phyloP scores from a whole-genome alignment of 2,888 invertebrate genomes.

The Sinodicranocentrus sp. region DNA sequence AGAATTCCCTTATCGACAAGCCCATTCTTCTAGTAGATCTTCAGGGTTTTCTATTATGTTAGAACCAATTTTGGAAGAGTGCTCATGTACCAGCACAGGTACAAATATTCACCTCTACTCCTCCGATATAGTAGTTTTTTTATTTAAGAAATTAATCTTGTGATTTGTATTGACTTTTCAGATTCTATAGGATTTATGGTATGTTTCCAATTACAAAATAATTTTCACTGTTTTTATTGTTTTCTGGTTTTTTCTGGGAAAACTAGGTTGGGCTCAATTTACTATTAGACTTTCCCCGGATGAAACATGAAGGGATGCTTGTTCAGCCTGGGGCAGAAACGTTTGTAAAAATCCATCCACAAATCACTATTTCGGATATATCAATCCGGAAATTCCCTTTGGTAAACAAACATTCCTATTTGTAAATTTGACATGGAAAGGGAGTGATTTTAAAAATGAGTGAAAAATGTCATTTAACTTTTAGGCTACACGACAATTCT shows the following conservation, averaged over 20 bases:
- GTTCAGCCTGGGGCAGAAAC: slow-evolving; percentile 43
- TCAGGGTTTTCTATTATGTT: slow-evolving; percentile 73
- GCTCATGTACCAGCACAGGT: slow-evolving; percentile 74
- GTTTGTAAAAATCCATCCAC: slow-evolving; percentile 55
- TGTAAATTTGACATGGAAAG: too few relatives aligned
- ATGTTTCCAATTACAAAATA: too few relatives aligned
- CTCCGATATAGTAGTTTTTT: too few relatives aligned
- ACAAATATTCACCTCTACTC: too few relatives aligned
- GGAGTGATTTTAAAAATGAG: too few relatives aligned
- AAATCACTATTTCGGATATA: slow-evolving; percentile 62
- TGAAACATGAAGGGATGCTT: slow-evolving; percentile 66
- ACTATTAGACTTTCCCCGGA: slow-evolving; percentile 39
- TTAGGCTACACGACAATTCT: slow-evolving; percentile 66
- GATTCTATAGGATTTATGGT: slow-evolving; percentile 44
- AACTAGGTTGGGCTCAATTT: slow-evolving; percentile 11
- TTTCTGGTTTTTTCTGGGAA: too few relatives aligned
- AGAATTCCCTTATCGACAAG: slow-evolving; percentile 68
- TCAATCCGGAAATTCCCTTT: slow-evolving; percentile 14
- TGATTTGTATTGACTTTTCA: too few relatives aligned
- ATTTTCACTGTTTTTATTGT: too few relatives aligned
- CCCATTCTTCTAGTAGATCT: slow-evolving; percentile 70
- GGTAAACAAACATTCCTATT: too few relatives aligned
- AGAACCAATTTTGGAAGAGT: slow-evolving; percentile 73
- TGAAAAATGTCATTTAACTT: too few relatives aligned
- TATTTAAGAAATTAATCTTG: too few relatives aligned